phyloP scores from a whole-genome alignment of 2,888 invertebrate species.

The Geophilus truncorum region DNA sequence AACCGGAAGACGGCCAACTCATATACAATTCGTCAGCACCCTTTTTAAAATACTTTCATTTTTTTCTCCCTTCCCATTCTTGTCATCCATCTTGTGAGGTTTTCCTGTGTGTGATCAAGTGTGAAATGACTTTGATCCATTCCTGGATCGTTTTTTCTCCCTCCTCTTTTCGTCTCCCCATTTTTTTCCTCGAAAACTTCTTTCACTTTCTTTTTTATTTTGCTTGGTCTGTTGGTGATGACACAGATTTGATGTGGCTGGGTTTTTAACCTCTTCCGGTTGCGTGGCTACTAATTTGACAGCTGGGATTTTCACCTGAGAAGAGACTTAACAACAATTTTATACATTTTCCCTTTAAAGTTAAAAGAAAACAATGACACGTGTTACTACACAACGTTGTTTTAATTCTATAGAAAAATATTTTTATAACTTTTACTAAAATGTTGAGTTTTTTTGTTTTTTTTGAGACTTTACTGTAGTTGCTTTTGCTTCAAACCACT shows the following conservation, averaged over 20 bases:
- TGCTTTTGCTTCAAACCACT: too few relatives aligned
- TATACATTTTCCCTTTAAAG: too few relatives aligned
- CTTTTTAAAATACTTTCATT: neutral
- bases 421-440: too few relatives aligned
- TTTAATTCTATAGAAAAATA: too few relatives aligned
- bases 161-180: neutral
- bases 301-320: slow-evolving; percentile 27
- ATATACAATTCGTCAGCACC: neutral
- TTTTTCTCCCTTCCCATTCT: neutral
- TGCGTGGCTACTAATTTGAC: slow-evolving; percentile 16
- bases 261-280: slow-evolving; percentile 25
- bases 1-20: neutral
- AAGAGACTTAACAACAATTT: neutral
- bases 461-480: neutral
- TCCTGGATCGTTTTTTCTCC: slow-evolving; percentile 16
- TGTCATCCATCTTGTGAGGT: slow-evolving; percentile 27
- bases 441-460: neutral
- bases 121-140: slow-evolving; percentile 27
- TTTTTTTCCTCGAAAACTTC: neutral
- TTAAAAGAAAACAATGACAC: too few relatives aligned
- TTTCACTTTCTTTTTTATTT: neutral
- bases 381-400: too few relatives aligned
- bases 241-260: slow-evolving; percentile 25
- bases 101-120: slow-evolving; percentile 23
- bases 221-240: slow-evolving; percentile 25